phyloP scores from a whole-genome alignment of 2,888 invertebrate genomes.

The Drepanosiphum platanoidis region DNA sequence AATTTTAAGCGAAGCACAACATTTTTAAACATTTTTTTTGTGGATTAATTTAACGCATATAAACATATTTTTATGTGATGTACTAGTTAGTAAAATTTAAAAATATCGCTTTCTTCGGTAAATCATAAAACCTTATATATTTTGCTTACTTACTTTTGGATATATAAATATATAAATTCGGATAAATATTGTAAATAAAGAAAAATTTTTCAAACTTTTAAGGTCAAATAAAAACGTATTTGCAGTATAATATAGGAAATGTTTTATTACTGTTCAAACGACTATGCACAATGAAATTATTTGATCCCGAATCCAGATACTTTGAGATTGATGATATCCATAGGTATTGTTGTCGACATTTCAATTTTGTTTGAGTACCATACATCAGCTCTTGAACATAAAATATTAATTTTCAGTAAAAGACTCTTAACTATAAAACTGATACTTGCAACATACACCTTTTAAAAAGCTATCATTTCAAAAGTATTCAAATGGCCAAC shows the following conservation, averaged over 20 bases:
- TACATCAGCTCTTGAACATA: slow-evolving; percentile 17
- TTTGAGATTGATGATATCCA: slow-evolving; percentile 9
- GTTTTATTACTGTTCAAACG: neutral
- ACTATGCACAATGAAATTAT: neutral
- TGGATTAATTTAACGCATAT: too few species aligned
- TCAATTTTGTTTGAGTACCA: slow-evolving; percentile 11
- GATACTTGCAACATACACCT: too few species aligned
- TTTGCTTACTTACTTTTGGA: neutral
- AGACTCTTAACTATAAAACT: too few species aligned
- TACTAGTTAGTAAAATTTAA: too few species aligned
- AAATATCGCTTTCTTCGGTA: too few species aligned
- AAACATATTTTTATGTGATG: too few species aligned
- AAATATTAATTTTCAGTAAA: neutral
- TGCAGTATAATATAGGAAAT: neutral
- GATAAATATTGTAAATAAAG: neutral
- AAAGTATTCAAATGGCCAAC: too few species aligned
- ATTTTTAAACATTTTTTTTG: too few species aligned
- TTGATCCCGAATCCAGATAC: slow-evolving; percentile 40
- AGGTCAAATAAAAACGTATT: neutral
- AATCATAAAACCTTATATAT: too few species aligned
- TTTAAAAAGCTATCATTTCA: too few species aligned
- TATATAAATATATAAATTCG: neutral
- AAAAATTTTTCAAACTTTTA: neutral
- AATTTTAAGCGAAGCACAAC: too few species aligned
- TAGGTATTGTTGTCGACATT: slow-evolving; percentile 28